Evolutionary conservation across 2,113 vertebrate species (phyloP).

Genomic region (Corythoichthys intestinalis): DNA sequence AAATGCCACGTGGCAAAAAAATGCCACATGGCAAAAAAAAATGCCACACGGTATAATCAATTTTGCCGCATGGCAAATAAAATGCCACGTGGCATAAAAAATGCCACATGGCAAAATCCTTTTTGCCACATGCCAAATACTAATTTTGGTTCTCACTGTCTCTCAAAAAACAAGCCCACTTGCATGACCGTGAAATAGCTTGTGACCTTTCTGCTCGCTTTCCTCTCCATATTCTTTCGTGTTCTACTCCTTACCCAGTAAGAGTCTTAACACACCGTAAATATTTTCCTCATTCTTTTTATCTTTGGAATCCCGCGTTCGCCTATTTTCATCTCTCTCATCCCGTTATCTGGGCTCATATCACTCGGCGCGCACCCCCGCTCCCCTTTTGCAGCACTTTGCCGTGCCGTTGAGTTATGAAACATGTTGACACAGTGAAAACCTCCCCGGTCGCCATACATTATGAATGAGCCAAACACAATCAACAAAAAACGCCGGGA

Average conservation of each 20-base stretch:
- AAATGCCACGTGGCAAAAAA: too few relatives aligned
- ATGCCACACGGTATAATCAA: too few relatives aligned
- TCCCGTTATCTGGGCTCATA: neutral
- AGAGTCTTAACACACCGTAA: conserved; percentile 23
- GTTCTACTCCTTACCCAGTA: neutral
- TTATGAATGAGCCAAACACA: conserved; percentile 52
- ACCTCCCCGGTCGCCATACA: conserved; percentile 31
- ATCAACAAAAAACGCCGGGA: conserved; percentile 23
- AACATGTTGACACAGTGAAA: conserved; percentile 13
- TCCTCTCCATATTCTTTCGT: conserved; percentile 5
- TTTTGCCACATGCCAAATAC: too few relatives aligned
- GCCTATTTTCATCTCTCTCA: conserved; percentile 5
- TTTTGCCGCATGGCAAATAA: too few relatives aligned
- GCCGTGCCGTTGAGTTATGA: neutral
- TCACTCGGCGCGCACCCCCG: neutral
- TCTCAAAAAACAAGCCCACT: neutral
- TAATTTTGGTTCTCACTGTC: too few relatives aligned
- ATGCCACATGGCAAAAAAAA: too few relatives aligned
- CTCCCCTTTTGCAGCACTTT: conserved; percentile 4
- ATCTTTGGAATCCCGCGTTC: neutral
- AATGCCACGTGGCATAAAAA: too few relatives aligned
- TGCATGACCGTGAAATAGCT: conserved; percentile 4
- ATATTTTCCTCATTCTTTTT: conserved; percentile 13
- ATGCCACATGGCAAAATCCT: too few relatives aligned
- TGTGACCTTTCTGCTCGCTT: conserved; percentile 37